These are phyloP conservation scores for Tachina grossa DNA, from an alignment of 2,888 invertebrate genomes.

Conservation along the genomic window DNA sequence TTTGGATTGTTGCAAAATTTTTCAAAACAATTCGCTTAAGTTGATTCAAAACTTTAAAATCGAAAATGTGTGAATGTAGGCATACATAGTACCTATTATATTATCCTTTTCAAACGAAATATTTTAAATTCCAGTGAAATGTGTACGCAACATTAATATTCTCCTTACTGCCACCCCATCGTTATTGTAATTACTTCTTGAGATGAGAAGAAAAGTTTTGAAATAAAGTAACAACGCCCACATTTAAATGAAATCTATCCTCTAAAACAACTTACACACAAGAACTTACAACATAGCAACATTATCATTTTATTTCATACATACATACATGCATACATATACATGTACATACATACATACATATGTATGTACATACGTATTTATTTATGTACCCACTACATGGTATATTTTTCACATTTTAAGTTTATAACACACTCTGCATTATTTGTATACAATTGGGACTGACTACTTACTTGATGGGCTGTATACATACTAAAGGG, in stretches of 20 bases:
- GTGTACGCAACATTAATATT: conserved; percentile 14
- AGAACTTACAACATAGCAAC: conserved; percentile 13
- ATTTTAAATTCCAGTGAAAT: conserved; percentile 3
- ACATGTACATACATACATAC: background rate
- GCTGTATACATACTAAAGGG: too few relatives aligned
- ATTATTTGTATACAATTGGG: conserved; percentile 44
- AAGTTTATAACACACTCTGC: conserved; percentile 38
- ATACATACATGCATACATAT: background rate
- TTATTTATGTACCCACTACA: background rate
- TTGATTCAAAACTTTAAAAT: background rate
- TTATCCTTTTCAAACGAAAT: conserved; percentile 2
- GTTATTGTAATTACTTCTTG: conserved; percentile 55
- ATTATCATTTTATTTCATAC: conserved; percentile 36
- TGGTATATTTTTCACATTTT: conserved; percentile 29
- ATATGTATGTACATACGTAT: background rate
- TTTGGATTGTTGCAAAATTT: too few relatives aligned
- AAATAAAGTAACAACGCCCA: conserved; percentile 68
- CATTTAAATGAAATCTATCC: conserved; percentile 61
- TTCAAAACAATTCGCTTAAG: too few relatives aligned
- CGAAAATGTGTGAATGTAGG: too few relatives aligned
- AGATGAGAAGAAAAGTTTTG: conserved; percentile 31
- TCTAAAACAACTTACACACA: conserved; percentile 26
- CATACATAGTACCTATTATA: background rate
- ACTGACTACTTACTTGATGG: conserved; percentile 42
- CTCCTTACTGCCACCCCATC: background rate